Evolutionary conservation across 2,888 invertebrate species (phyloP).

Genomic region (Cryptocephalus moraei): DNA sequence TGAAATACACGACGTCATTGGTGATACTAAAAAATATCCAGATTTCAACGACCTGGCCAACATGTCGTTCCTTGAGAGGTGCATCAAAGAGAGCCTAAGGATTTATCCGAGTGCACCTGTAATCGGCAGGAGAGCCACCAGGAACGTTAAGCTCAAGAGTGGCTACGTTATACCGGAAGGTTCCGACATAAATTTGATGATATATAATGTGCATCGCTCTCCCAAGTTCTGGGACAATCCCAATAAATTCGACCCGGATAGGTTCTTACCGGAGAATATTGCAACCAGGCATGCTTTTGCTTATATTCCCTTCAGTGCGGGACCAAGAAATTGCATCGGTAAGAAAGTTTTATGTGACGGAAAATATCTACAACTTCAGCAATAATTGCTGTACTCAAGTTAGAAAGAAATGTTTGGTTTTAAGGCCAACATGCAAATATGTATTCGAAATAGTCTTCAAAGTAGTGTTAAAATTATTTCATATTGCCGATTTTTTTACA

Average conservation of each 20-base stretch:
- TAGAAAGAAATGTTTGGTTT: too few species aligned
- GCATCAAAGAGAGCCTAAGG: conserved; percentile 41
- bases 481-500: too few species aligned
- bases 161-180: conserved; percentile 42
- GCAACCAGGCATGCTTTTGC: conserved; percentile 6
- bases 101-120: conserved; percentile 53
- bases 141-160: conserved; percentile 9
- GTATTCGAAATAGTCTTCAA: too few species aligned
- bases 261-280: conserved; percentile 48
- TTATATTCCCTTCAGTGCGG: conserved; percentile 18
- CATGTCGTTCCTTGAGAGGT: conserved; percentile 53
- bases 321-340: conserved; percentile 18
- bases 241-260: conserved; percentile 53
- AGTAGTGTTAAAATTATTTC: too few species aligned
- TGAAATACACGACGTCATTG: conserved; percentile 9
- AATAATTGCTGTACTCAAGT: too few species aligned
- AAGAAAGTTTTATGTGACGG: neutral
- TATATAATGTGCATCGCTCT: conserved; percentile 52
- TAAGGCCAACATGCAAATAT: too few species aligned
- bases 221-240: conserved; percentile 53
- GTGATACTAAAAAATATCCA: conserved; percentile 27
- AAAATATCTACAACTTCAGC: too few species aligned
- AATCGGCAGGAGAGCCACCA: conserved; percentile 41
- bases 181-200: conserved; percentile 45
- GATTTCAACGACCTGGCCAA: conserved; percentile 44